Evolutionary conservation across 2,797 vertebrate genomes (phyloP), one percentile per base, ranked within the genome.

Genomic region (Poecilia velifera): DNA sequence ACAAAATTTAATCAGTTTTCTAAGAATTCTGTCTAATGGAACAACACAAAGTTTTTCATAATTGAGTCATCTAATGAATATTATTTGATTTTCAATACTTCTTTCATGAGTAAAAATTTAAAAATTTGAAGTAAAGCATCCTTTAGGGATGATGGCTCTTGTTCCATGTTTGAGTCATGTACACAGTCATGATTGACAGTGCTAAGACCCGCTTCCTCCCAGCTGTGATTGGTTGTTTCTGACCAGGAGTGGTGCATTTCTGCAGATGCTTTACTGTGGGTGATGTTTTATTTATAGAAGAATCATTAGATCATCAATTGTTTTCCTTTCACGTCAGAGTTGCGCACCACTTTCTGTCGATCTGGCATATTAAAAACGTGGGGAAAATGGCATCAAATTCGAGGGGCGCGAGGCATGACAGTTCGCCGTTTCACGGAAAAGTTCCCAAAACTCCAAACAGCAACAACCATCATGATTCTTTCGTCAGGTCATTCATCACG

Each of bases 401-500:
- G 6, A 16, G 2, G 39, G 22, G 4, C 3, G 2, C 0, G 0
- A n/a, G 41, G 25, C 41, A 6, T 5, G 22, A 20, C 22, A 71
- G 41, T 16, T 45, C 22, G 28, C 39, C 12, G 53, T 77, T 77
- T 82, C 20, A 16, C 2, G 28, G 46, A 75, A 31, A 76, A 72
- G 80, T 77, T 76, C 59, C 53, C 75, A 3, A 53, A 31, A 66
- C 6, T 28, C 46, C 78, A 76, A 78, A 76, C 84, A 78, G 49
- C 53, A 90, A 90, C 71, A 84, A 79, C 87, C 71, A 84, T 92
- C 88, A 84, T 53, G 84, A 85, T 88, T 53, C 74, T 25, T 2
- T 10, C 86, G 22, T 86, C 25, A 7, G 87, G 81, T 83, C 91
- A 89, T 95, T 90, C 87, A 90, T 95, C 93, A 92, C 77, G 0